Evolutionary conservation across 2,797 vertebrate genomes (phyloP).

Genomic region (Tarsius wallacei): DNA sequence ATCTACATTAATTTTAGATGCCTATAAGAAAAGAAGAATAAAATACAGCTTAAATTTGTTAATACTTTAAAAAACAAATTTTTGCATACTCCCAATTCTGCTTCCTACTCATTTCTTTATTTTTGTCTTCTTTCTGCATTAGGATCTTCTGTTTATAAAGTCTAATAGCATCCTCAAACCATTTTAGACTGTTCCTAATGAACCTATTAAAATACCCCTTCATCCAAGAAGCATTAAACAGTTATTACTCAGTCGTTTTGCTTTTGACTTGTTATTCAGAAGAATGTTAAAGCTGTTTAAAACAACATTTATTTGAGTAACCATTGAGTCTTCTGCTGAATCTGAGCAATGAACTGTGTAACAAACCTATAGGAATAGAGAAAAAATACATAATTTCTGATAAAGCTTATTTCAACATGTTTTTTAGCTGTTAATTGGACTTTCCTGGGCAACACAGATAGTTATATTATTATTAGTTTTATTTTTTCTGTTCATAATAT

Average conservation of each 20-base stretch:
- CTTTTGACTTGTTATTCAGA: constrained; percentile 36
- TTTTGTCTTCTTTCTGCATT: neutral
- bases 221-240: constrained; percentile 2
- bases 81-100: neutral
- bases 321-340: constrained; percentile 80
- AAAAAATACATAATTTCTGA: constrained; percentile 78
- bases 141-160: neutral
- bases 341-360: constrained; percentile 71
- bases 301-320: constrained; percentile 29
- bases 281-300: constrained; percentile 37
- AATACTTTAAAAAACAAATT: neutral
- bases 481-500: constrained; percentile 70
- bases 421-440: constrained; percentile 83
- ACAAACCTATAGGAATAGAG: constrained; percentile 45
- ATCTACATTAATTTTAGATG: constrained; percentile 30
- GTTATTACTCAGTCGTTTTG: constrained; percentile 44
- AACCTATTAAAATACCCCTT: constrained; percentile 47
- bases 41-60: neutral
- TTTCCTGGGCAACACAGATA: constrained; percentile 82
- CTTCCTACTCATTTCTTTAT: neutral
- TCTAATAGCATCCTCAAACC: neutral
- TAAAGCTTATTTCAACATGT: constrained; percentile 68
- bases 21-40: neutral
- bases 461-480: constrained; percentile 83
- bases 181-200: neutral